Percentiles rank a stretch among this genome's conserved stretches.
Conservation (phyloP, 2,888 invertebrate species). For the Mythimna impura region DNA sequence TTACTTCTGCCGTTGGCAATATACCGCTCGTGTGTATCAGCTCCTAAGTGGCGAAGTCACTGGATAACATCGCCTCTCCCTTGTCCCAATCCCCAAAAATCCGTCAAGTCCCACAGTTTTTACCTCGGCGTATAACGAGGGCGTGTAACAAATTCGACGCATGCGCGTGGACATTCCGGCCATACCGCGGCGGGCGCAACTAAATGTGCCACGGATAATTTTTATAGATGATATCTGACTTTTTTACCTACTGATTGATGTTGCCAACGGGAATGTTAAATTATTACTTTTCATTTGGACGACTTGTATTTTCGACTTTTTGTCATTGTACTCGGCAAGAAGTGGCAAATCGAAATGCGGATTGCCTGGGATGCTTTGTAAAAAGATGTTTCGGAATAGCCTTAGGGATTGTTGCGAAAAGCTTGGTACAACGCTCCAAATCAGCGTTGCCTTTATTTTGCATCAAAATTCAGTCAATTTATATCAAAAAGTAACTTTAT, state of each 20-base stretch:
- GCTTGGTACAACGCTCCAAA: background rate
- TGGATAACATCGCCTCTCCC: conserved; percentile 12
- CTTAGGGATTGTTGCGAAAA: conserved; percentile 1
- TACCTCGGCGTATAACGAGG: conserved; percentile 76
- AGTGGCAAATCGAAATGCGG: conserved; percentile 22
- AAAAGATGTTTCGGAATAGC: conserved; percentile 26
- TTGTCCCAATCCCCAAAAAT: conserved; percentile 69
- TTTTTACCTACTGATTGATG: conserved; percentile 64
- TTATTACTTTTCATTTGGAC: conserved; percentile 62
- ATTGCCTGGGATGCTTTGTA: background rate
- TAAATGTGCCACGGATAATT: conserved; percentile 81
- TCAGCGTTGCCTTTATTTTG: background rate
- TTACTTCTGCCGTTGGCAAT: too few species aligned
- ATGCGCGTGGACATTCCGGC: conserved; percentile 71
- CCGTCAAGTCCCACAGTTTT: conserved; percentile 79
- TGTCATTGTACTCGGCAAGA: conserved; percentile 41
- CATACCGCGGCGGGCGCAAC: conserved; percentile 72
- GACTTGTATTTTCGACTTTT: conserved; percentile 50
- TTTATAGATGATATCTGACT: conserved; percentile 78
- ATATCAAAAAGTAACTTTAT: too few species aligned
- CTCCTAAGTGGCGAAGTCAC: too few species aligned
- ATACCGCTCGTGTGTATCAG: too few species aligned
- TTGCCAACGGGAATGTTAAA: conserved; percentile 61
- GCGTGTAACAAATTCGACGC: conserved; percentile 84
- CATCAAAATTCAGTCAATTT: background rate